A percentile compares a stretch with the other conserved stretches of the same genome.
Evolutionary conservation across 2,888 invertebrate genomes (phyloP).

Genomic region (Philhelius pedissequus): DNA sequence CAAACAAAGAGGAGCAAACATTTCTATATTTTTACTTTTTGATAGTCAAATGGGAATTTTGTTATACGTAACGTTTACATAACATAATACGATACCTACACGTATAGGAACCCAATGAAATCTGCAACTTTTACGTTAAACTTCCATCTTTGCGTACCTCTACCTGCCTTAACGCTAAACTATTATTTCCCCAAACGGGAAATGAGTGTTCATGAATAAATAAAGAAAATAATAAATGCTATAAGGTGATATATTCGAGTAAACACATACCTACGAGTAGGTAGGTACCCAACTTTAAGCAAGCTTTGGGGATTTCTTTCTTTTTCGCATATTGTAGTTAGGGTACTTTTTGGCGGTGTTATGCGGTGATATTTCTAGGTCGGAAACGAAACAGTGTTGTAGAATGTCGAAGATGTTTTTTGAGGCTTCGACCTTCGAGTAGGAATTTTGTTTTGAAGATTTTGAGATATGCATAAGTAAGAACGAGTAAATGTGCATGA

Average conservation of each 20-base stretch:
- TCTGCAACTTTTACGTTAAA: constrained; percentile 29
- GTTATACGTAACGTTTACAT: neutral
- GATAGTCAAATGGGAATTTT: constrained; percentile 16
- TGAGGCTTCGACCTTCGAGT: neutral
- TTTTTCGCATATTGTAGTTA: neutral
- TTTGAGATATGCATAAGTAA: neutral
- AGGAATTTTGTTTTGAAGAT: neutral
- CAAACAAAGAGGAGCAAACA: neutral
- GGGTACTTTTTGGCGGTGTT: neutral
- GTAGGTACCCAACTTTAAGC: neutral
- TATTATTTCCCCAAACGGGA: constrained; percentile 41
- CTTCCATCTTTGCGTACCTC: too few relatives aligned
- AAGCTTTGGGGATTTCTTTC: neutral
- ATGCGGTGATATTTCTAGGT: neutral
- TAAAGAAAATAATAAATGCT: neutral
- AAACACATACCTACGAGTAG: neutral
- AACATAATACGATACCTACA: neutral
- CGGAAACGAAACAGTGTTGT: neutral
- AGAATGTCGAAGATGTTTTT: neutral
- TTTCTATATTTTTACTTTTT: constrained; percentile 3
- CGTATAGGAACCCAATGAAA: neutral
- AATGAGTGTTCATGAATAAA: constrained; percentile 37
- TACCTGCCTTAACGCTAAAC: constrained; percentile 20
- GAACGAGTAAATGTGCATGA: too few relatives aligned
- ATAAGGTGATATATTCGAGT: constrained; percentile 7